A percentile compares a stretch with the other conserved stretches of the same genome.
Evolutionary conservation across 2,888 invertebrate genomes (phyloP).

Genomic region (Diplolepis rosae): DNA sequence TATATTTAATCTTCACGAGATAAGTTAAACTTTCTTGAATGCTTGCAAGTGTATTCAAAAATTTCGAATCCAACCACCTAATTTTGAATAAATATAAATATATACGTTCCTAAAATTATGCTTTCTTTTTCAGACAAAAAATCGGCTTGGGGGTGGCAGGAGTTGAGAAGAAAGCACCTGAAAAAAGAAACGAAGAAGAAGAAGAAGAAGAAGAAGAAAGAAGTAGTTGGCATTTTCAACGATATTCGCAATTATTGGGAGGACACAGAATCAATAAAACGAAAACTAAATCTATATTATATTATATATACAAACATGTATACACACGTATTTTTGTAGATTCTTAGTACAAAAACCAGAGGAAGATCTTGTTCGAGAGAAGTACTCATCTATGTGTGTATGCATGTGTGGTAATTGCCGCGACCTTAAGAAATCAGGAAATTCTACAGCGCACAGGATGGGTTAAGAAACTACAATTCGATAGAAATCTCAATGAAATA

Average conservation of each 20-base stretch:
- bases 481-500: constrained; percentile 6
- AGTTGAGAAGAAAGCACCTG: constrained; percentile 57
- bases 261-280: constrained; percentile 16
- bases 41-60: no score
- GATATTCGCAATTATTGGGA: constrained; percentile 16
- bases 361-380: background rate
- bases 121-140: constrained; percentile 64
- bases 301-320: constrained; percentile 24
- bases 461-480: constrained; percentile 19
- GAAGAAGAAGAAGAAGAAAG: constrained; percentile 34
- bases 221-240: constrained; percentile 26
- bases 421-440: constrained; percentile 32
- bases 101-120: no score
- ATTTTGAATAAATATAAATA: no score
- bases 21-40: no score
- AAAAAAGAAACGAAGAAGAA: constrained; percentile 34
- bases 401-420: constrained; percentile 10
- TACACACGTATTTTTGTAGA: constrained; percentile 12
- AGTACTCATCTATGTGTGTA: constrained; percentile 1
- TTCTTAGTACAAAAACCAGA: background rate
- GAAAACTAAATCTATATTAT: constrained; percentile 3
- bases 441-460: constrained; percentile 11
- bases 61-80: constrained; percentile 22
- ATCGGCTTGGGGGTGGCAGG: constrained; percentile 59
- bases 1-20: no score